Percentiles rank a stretch among this genome's conserved stretches.
Conservation (phyloP, 2,888 invertebrate genomes). For the Coelogynopora nodosa region DNA sequence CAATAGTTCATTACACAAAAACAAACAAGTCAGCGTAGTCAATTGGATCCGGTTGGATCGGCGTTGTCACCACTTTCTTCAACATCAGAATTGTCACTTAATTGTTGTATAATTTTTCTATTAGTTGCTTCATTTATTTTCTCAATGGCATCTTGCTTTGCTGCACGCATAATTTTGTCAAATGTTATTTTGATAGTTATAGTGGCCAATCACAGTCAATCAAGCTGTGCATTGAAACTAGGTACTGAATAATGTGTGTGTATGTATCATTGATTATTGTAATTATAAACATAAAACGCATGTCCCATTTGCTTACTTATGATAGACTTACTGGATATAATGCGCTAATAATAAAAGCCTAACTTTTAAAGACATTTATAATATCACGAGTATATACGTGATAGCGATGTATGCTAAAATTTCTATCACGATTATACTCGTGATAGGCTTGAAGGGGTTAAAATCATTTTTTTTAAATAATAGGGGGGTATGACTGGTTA, state of each 20-base stretch:
- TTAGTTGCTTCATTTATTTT: slow-evolving; percentile 16
- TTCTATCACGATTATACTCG: too few species aligned
- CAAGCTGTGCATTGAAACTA: not conserved
- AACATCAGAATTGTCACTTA: not conserved
- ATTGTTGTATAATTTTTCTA: slow-evolving; percentile 13
- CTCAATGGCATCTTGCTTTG: slow-evolving; percentile 2
- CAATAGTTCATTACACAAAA: slow-evolving; percentile 28
- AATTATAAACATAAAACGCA: not conserved
- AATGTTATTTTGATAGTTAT: slow-evolving; percentile 26
- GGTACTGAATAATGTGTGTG: not conserved
- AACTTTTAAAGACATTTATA: not conserved
- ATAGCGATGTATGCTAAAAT: too few species aligned
- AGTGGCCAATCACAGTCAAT: not conserved
- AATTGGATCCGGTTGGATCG: not conserved
- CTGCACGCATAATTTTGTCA: slow-evolving; percentile 23
- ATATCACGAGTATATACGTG: not conserved
- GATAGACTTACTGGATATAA: not conserved
- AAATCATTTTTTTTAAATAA: too few species aligned
- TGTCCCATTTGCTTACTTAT: not conserved
- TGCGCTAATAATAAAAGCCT: not conserved
- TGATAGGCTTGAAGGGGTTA: too few species aligned
- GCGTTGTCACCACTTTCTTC: not conserved
- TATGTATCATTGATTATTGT: not conserved
- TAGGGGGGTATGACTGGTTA: too few species aligned
- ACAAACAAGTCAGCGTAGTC: slow-evolving; percentile 25